phyloP scores from a whole-genome alignment of 1,140 invertebrate species.

The Nasonia vitripennis region DNA sequence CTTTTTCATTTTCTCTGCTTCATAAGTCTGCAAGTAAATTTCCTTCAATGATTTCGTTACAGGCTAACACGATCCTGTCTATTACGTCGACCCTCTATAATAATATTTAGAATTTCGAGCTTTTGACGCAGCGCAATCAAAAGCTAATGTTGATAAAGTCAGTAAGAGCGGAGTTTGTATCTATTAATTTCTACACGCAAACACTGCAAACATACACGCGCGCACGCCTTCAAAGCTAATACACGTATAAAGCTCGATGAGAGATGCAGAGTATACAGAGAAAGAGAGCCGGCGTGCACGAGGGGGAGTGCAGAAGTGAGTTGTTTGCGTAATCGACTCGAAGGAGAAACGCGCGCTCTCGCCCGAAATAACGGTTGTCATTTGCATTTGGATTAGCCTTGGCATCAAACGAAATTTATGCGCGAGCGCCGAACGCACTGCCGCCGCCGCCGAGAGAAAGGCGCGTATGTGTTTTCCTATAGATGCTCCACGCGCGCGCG shows the following conservation, averaged over 20 bases:
- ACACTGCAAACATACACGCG: background rate
- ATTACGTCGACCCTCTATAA: background rate
- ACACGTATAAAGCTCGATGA: too few species aligned
- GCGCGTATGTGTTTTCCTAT: background rate
- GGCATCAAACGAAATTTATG: conserved; percentile 45
- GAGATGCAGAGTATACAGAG: background rate
- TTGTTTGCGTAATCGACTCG: conserved; percentile 39
- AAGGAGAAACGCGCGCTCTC: conserved; percentile 1
- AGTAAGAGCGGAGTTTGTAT: background rate
- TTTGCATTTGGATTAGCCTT: conserved; percentile 42
- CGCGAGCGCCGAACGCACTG: background rate
- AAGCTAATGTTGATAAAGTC: background rate
- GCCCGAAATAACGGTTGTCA: conserved; percentile 23
- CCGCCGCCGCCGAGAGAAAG: background rate
- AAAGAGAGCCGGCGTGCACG: background rate
- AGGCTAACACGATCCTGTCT: too few species aligned
- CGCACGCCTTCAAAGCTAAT: background rate
- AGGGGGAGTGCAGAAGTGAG: background rate
- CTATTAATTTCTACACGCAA: background rate
- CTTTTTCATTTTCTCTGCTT: too few species aligned
- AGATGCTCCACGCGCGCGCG: background rate
- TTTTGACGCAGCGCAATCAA: conserved; percentile 1
- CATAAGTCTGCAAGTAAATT: too few species aligned
- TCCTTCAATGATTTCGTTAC: too few species aligned
- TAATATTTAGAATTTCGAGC: background rate